These are phyloP conservation scores for Pseudomyrmex flavicornis DNA, from an alignment of 1,140 invertebrate genomes.

Conservation along the genomic window DNA sequence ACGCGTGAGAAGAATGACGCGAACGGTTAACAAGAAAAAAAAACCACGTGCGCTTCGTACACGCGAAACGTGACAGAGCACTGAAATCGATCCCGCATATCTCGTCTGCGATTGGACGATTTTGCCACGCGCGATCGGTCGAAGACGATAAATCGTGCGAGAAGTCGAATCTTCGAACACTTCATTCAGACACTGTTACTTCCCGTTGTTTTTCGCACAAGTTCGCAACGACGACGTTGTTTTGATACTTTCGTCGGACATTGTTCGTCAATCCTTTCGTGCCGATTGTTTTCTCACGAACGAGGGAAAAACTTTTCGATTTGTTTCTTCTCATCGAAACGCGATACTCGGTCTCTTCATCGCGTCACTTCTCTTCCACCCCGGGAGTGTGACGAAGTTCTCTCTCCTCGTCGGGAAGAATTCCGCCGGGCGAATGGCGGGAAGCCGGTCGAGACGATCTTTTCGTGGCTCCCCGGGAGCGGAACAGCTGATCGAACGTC, in stretches of 20 bases:
- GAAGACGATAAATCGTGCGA: neutral
- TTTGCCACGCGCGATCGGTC: neutral
- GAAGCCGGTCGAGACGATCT: conserved; percentile 1
- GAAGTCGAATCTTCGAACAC: neutral
- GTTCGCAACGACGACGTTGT: too few relatives aligned
- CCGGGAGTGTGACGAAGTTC: neutral
- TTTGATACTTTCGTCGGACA: neutral
- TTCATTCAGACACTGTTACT: conserved; percentile 2
- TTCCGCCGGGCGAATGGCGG: neutral
- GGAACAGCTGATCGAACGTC: conserved; percentile 71
- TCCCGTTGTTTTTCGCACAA: neutral
- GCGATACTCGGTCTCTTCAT: too few relatives aligned
- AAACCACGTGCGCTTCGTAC: too few relatives aligned
- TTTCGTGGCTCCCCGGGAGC: conserved; percentile 52
- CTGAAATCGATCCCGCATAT: too few relatives aligned
- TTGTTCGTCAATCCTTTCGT: neutral
- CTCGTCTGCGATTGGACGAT: too few relatives aligned
- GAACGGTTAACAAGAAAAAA: neutral
- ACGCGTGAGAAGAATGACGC: conserved; percentile 2
- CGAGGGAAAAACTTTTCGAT: neutral
- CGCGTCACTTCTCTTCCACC: neutral
- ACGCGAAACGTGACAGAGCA: too few relatives aligned
- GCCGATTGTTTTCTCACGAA: neutral
- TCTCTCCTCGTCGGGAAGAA: neutral
- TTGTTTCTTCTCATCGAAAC: too few relatives aligned